These are phyloP conservation scores for Agonopterix heracliana DNA, from an alignment of 2,888 invertebrate species.

Conservation along the genomic window DNA sequence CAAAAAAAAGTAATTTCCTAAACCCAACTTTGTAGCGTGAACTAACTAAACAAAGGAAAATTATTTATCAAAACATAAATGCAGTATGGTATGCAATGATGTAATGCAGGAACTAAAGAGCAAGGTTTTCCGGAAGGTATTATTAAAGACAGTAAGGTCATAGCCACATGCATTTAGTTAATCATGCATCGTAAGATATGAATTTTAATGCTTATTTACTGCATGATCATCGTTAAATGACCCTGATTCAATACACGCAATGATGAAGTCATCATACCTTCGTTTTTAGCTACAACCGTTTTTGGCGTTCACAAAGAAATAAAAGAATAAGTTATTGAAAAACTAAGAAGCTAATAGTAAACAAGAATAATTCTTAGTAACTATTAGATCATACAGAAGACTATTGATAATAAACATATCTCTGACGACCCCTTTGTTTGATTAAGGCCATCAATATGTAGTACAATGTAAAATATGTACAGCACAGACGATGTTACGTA, in stretches of 20 bases:
- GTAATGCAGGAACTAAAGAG: slow-evolving; percentile 63
- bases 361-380: too few relatives aligned
- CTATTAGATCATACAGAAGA: background rate
- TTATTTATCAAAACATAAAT: slow-evolving; percentile 22
- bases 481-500: slow-evolving; percentile 39
- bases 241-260: slow-evolving; percentile 6
- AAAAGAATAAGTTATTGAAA: background rate
- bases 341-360: too few relatives aligned
- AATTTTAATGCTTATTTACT: slow-evolving; percentile 8
- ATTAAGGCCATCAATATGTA: background rate
- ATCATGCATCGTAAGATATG: slow-evolving; percentile 33
- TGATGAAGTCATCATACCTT: slow-evolving; percentile 5
- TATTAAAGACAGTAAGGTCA: slow-evolving; percentile 45
- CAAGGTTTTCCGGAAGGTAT: slow-evolving; percentile 69
- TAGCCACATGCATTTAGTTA: slow-evolving; percentile 43
- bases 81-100: slow-evolving; percentile 56
- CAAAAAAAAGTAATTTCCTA: background rate
- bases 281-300: background rate
- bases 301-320: background rate
- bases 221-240: slow-evolving; percentile 1
- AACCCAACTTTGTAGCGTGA: too few relatives aligned
- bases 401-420: slow-evolving; percentile 3
- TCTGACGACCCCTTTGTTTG: background rate
- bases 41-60: too few relatives aligned
- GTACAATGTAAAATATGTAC: slow-evolving; percentile 18